Conservation (phyloP, 2,797 vertebrate species). For the Prunella strophiata region DNA sequence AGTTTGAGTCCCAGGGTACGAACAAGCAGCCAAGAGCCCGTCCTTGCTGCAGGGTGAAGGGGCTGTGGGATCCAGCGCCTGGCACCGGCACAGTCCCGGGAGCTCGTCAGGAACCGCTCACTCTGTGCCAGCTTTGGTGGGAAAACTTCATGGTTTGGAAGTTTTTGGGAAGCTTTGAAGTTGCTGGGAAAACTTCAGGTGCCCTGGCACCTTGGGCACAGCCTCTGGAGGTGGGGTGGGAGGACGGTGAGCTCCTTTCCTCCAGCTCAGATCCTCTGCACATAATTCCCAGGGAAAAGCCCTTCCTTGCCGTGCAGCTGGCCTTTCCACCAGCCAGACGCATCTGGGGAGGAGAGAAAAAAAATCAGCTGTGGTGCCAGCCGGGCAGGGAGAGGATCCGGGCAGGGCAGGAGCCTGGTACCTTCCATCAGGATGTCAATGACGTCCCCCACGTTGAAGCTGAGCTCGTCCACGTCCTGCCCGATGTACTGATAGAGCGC, state of each 20-base stretch:
- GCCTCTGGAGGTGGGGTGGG: not conserved
- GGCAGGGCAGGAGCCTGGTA: not conserved
- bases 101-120: rapidly evolving
- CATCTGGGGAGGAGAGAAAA: slow-evolving; percentile 74
- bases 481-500: slow-evolving; percentile 91
- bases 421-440: slow-evolving; percentile 91
- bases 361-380: not conserved
- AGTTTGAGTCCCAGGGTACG: rapidly evolving
- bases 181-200: not conserved
- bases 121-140: rapidly evolving
- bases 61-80: rapidly evolving
- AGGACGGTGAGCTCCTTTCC: not conserved
- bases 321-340: slow-evolving; percentile 95
- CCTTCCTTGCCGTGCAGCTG: slow-evolving; percentile 88
- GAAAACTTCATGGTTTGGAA: rapidly evolving
- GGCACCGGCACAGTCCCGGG: rapidly evolving
- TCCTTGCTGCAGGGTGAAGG: not conserved
- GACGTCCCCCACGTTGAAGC: slow-evolving; percentile 88
- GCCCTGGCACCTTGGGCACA: rapidly evolving
- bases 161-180: not conserved
- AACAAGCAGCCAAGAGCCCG: not conserved
- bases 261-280: slow-evolving; percentile 90
- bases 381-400: rapidly evolving
- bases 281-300: slow-evolving; percentile 96
- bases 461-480: slow-evolving; percentile 95